Evolutionary conservation across 2,888 invertebrate genomes (phyloP).

Genomic region (Aricia artaxerxes): DNA sequence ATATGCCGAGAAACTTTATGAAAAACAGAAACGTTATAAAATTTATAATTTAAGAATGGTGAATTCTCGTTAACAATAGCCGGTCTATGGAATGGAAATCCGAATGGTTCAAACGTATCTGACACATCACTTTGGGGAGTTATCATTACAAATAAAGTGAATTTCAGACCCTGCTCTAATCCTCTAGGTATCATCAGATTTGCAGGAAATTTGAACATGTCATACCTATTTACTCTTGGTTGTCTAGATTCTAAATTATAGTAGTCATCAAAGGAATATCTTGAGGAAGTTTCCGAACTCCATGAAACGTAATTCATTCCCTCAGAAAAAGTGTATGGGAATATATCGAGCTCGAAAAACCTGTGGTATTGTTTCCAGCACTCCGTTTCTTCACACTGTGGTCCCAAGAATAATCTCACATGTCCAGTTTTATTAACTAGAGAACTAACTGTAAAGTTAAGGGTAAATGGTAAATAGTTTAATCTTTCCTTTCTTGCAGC

Average conservation of each 20-base stretch:
- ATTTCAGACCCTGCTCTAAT: conserved; percentile 56
- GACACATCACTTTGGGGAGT: conserved; percentile 50
- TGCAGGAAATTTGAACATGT: conserved; percentile 64
- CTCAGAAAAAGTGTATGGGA: conserved; percentile 49
- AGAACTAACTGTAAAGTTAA: conserved; percentile 59
- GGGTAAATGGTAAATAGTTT: conserved; percentile 54
- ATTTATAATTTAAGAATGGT: conserved; percentile 58
- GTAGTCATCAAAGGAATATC: conserved; percentile 54
- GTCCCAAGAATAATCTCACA: conserved; percentile 66
- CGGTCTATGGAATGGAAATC: conserved; percentile 70
- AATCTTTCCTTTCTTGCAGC: conserved; percentile 64
- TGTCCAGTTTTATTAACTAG: conserved; percentile 48
- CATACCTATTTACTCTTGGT: conserved; percentile 49
- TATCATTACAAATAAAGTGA: conserved; percentile 66
- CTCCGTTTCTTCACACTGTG: conserved; percentile 51
- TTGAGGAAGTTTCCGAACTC: conserved; percentile 54
- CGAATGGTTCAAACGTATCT: conserved; percentile 54
- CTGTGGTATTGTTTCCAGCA: conserved; percentile 57
- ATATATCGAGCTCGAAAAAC: conserved; percentile 65
- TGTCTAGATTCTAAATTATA: conserved; percentile 51
- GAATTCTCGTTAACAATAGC: conserved; percentile 47
- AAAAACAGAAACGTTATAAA: conserved; percentile 61
- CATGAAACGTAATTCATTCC: conserved; percentile 61
- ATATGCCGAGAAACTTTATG: conserved; percentile 61
- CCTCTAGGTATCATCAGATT: conserved; percentile 66